A percentile compares a stretch with the other conserved stretches of the same genome.
phyloP scores from a whole-genome alignment of 2,113 vertebrate genomes.

The Proteles cristata region DNA sequence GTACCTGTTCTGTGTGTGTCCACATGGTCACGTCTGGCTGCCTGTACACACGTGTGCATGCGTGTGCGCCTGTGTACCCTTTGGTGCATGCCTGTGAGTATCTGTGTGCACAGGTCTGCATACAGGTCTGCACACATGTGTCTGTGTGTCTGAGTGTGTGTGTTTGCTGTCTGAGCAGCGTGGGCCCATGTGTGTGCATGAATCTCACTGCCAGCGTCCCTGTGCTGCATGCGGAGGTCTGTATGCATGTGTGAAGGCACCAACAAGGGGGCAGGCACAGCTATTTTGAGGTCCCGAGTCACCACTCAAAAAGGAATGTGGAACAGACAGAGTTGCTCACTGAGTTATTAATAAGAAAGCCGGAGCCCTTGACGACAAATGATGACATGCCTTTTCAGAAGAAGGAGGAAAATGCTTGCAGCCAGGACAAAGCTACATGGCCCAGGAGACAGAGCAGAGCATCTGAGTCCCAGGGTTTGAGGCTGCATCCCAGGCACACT shows the following conservation, averaged over 20 bases:
- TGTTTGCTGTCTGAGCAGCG: background rate
- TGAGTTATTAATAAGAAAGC: conserved; percentile 83
- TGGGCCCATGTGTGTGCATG: fast-evolving
- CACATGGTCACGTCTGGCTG: fast-evolving
- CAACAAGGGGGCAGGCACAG: conserved; percentile 50
- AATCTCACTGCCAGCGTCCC: background rate
- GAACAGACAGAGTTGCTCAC: conserved; percentile 77
- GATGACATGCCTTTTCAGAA: conserved; percentile 69
- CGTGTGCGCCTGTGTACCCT: too few relatives aligned
- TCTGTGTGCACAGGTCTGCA: fast-evolving
- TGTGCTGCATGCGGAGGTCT: background rate
- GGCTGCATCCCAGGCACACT: background rate
- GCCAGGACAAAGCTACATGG: fast-evolving
- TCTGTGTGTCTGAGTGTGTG: too few relatives aligned
- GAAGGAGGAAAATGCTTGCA: background rate
- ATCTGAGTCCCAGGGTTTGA: background rate
- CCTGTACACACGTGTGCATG: background rate
- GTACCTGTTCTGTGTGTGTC: background rate
- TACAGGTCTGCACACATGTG: fast-evolving
- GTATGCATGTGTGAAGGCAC: background rate
- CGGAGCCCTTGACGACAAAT: conserved; percentile 81
- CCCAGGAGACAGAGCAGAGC: background rate
- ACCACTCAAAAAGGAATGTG: conserved; percentile 80
- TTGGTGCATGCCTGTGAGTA: too few relatives aligned
- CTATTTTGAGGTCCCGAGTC: conserved; percentile 77